Conservation (phyloP, 2,888 invertebrate species). For the Orchesella flavescens region DNA sequence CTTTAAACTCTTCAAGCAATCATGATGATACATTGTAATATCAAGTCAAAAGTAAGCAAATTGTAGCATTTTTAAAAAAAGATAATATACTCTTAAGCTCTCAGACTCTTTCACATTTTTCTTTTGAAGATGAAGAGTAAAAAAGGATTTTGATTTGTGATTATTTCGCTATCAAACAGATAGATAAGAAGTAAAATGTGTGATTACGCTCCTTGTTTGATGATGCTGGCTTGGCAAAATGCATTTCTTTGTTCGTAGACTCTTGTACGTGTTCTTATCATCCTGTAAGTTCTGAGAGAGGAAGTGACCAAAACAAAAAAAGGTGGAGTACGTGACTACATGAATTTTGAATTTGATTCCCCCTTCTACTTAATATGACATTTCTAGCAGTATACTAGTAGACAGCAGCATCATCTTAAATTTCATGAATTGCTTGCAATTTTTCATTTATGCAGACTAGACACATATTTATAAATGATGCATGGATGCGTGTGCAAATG, state of each 20-base stretch:
- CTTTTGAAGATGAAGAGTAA: neutral
- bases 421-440: neutral
- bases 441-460: constrained; percentile 1
- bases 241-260: neutral
- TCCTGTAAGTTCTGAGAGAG: neutral
- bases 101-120: neutral
- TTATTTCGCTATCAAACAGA: neutral
- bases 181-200: no score
- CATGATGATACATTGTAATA: neutral
- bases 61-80: no score
- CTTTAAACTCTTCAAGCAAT: no score
- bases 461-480: neutral
- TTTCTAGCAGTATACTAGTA: no score
- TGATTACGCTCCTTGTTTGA: no score
- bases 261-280: neutral
- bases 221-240: no score
- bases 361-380: no score
- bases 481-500: no score
- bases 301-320: constrained; percentile 43
- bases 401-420: no score
- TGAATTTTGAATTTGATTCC: constrained; percentile 25
- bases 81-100: no score
- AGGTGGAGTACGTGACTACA: constrained; percentile 50
- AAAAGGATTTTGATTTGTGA: neutral
- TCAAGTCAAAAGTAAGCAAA: no score